phyloP scores from a whole-genome alignment of 2,797 vertebrate genomes.

The Perodicticus potto region DNA sequence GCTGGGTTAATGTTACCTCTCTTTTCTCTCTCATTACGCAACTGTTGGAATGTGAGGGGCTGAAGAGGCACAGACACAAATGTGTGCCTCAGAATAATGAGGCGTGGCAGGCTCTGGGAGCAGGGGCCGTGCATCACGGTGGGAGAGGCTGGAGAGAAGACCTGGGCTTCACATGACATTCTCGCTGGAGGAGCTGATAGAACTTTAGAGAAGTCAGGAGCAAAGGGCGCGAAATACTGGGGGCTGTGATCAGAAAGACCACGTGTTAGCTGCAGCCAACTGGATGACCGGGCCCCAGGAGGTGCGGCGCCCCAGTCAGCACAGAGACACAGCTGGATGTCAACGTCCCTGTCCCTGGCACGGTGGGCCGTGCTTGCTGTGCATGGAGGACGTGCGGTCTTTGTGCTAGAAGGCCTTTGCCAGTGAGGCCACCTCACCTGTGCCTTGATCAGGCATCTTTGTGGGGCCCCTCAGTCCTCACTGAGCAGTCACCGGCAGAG shows the following conservation, averaged over 20 bases:
- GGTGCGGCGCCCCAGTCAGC: fast-evolving
- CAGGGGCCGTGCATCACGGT: background rate
- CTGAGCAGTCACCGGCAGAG: background rate
- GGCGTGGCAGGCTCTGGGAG: background rate
- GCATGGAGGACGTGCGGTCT: background rate
- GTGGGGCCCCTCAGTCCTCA: background rate
- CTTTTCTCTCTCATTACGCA: slow-evolving; percentile 61
- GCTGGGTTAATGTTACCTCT: slow-evolving; percentile 79
- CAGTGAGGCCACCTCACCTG: fast-evolving
- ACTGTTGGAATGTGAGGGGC: slow-evolving; percentile 21
- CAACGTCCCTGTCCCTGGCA: fast-evolving
- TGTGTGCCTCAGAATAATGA: background rate
- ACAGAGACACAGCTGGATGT: fast-evolving
- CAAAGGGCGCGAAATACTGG: background rate
- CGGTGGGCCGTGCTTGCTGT: fast-evolving
- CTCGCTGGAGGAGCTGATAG: background rate
- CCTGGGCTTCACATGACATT: background rate
- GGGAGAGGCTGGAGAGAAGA: background rate
- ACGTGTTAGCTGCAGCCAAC: background rate
- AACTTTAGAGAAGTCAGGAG: background rate
- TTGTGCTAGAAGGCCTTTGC: background rate
- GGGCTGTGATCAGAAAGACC: background rate
- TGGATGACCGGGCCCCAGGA: background rate
- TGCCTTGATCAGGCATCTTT: background rate
- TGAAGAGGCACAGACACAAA: background rate